Conservation (phyloP, 1,140 invertebrate species). For the Venustaconcha ellipsiformis region DNA sequence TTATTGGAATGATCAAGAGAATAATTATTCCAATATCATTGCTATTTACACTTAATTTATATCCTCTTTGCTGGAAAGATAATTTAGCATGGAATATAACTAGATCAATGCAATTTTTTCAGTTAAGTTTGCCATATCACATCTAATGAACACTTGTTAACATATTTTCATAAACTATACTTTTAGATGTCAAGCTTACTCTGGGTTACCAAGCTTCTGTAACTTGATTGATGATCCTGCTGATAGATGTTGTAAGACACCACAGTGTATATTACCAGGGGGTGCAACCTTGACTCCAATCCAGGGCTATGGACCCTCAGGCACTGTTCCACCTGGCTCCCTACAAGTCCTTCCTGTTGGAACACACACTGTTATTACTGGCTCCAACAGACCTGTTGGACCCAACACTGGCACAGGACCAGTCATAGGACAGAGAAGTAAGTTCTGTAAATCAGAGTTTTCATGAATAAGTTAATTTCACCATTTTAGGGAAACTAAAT, state of each 20-base stretch:
- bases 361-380: constrained; percentile 41
- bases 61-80: no score
- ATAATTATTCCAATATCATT: no score
- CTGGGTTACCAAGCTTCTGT: constrained; percentile 45
- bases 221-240: constrained; percentile 35
- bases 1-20: no score
- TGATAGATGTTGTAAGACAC: constrained; percentile 44
- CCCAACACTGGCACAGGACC: no score
- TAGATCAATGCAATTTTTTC: neutral
- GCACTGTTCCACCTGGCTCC: constrained; percentile 26
- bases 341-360: constrained; percentile 46
- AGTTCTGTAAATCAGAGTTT: no score
- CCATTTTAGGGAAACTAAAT: no score
- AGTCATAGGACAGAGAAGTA: no score
- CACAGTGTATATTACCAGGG: constrained; percentile 29
- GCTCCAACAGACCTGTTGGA: constrained; percentile 23
- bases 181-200: constrained; percentile 50
- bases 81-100: neutral
- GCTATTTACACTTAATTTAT: no score
- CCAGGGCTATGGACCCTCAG: neutral
- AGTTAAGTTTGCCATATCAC: neutral
- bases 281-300: constrained; percentile 25
- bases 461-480: no score
- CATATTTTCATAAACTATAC: neutral
- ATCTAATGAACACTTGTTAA: no score